Conservation (phyloP, 2,888 invertebrate species). For the Temnothorax unifasciatus region DNA sequence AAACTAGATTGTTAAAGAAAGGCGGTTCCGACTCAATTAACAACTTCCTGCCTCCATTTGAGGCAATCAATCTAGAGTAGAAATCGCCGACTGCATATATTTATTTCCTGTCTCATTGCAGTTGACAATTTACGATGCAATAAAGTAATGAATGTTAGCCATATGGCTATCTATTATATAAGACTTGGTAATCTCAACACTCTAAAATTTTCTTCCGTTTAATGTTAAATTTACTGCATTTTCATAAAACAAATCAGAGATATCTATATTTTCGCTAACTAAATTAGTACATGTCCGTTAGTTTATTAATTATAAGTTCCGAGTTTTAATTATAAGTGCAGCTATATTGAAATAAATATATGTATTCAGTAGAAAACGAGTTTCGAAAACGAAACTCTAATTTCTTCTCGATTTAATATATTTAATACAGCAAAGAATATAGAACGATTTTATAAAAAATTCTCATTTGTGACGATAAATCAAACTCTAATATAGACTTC, state of each 20-base stretch:
- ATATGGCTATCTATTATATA: conserved; percentile 16
- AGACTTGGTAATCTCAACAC: background rate
- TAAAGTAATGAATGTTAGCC: conserved; percentile 16
- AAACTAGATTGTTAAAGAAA: conserved; percentile 24
- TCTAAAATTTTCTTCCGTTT: background rate
- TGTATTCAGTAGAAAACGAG: background rate
- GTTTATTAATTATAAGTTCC: background rate
- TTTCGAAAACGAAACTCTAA: background rate
- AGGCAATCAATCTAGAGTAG: conserved; percentile 32
- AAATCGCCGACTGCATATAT: conserved; percentile 10
- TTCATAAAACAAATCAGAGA: conserved; percentile 19
- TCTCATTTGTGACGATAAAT: background rate
- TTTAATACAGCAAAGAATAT: background rate
- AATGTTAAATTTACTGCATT: background rate
- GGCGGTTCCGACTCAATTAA: conserved; percentile 37
- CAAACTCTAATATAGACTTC: background rate
- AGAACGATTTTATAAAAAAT: background rate
- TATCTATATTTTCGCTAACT: background rate
- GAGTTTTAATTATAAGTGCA: background rate
- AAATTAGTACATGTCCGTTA: background rate
- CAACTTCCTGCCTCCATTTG: conserved; percentile 35
- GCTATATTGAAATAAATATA: background rate
- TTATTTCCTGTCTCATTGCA: conserved; percentile 45
- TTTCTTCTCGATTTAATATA: background rate
- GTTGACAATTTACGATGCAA: conserved; percentile 40